Conservation (phyloP, 2,797 vertebrate species). For the Smutsia temminckii region DNA sequence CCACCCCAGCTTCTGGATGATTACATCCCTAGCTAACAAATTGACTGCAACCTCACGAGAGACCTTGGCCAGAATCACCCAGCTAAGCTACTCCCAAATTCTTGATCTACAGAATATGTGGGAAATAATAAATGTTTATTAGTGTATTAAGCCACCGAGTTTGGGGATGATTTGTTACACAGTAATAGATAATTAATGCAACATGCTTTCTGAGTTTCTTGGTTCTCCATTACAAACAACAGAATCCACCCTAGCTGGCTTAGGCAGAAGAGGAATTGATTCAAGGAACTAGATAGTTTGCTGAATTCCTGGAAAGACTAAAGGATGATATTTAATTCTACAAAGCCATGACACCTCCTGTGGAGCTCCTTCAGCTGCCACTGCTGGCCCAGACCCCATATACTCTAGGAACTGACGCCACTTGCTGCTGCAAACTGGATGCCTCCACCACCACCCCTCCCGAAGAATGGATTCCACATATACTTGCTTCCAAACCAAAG, state of each 20-base stretch:
- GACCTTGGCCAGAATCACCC: neutral
- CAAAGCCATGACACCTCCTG: neutral
- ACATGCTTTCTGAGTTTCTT: neutral
- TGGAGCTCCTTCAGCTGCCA: neutral
- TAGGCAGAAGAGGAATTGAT: neutral
- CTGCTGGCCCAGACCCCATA: neutral
- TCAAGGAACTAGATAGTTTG: neutral
- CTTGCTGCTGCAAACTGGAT: neutral
- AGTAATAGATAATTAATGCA: neutral
- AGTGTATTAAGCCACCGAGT: neutral
- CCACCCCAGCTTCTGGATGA: neutral
- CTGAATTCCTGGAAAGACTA: neutral
- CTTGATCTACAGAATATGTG: neutral
- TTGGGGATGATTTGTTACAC: neutral
- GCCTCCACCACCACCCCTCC: neutral
- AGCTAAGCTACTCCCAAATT: neutral
- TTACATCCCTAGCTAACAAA: neutral
- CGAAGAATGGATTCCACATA: neutral
- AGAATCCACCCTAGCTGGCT: neutral
- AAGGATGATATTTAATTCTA: neutral
- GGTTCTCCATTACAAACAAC: neutral
- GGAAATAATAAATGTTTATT: neutral
- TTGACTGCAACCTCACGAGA: neutral
- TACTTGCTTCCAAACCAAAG: neutral
- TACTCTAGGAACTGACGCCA: neutral